Evolutionary conservation across 1,140 invertebrate genomes (phyloP).

Genomic region (Neelides sp.): DNA sequence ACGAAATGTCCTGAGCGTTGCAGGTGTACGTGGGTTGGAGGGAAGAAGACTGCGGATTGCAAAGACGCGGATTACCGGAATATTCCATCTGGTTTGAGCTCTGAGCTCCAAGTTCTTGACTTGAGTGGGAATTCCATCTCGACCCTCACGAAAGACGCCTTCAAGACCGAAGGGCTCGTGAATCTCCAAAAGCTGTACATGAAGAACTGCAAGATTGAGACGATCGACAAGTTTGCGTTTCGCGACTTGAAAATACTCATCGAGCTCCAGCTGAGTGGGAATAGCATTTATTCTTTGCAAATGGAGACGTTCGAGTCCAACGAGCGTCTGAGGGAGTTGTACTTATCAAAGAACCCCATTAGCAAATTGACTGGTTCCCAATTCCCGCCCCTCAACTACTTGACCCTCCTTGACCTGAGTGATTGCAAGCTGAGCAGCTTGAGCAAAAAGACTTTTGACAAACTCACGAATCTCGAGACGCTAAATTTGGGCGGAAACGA

Average conservation of each 20-base stretch:
- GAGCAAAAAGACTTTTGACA: slow-evolving; percentile 54
- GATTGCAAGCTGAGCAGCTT: slow-evolving; percentile 58
- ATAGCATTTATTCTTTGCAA: slow-evolving; percentile 51
- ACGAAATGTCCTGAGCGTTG: slow-evolving; percentile 66
- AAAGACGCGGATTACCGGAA: slow-evolving; percentile 58
- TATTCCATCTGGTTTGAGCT: slow-evolving; percentile 57
- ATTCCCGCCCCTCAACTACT: slow-evolving; percentile 56
- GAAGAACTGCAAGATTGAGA: slow-evolving; percentile 54
- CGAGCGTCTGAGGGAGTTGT: slow-evolving; percentile 52
- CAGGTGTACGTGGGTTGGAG: slow-evolving; percentile 75
- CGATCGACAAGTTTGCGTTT: slow-evolving; percentile 68
- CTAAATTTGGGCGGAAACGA: slow-evolving; percentile 55
- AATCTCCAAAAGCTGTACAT: slow-evolving; percentile 73
- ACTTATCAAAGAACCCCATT: slow-evolving; percentile 58
- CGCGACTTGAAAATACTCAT: slow-evolving; percentile 71
- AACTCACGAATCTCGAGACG: slow-evolving; percentile 52
- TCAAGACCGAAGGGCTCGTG: slow-evolving; percentile 59
- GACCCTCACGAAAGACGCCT: slow-evolving; percentile 61
- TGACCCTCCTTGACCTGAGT: slow-evolving; percentile 58
- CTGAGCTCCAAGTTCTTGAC: slow-evolving; percentile 73
- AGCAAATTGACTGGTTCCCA: slow-evolving; percentile 46
- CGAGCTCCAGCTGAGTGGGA: slow-evolving; percentile 69
- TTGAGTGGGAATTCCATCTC: slow-evolving; percentile 64
- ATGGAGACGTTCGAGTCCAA: slow-evolving; percentile 59
- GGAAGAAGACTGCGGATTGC: slow-evolving; percentile 73